These are phyloP conservation scores for Addax nasomaculatus DNA, from an alignment of 2,113 vertebrate species.

Conservation along the genomic window DNA sequence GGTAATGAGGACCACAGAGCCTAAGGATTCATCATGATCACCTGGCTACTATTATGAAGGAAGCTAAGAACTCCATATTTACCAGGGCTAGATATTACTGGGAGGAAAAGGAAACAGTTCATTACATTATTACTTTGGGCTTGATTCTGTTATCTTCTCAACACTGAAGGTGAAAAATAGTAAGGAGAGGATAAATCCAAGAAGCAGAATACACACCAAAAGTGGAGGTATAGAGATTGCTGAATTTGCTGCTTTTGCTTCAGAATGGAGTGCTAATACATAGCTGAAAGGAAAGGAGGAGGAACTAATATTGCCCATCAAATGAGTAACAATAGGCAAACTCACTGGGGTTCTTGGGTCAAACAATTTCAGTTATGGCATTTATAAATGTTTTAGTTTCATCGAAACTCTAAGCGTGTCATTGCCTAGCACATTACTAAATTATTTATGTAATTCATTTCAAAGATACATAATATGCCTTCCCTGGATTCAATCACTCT, in stretches of 20 bases:
- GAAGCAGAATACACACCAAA: background rate
- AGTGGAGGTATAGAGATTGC: background rate
- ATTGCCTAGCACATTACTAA: background rate
- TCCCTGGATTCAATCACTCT: background rate
- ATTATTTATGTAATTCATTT: conserved; percentile 37
- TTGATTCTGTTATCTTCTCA: background rate
- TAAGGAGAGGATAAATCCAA: background rate
- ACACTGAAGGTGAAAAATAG: background rate
- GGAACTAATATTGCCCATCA: background rate
- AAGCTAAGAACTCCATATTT: background rate
- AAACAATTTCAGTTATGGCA: background rate
- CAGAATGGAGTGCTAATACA: background rate
- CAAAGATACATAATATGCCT: background rate
- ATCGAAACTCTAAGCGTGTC: background rate
- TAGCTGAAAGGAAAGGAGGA: background rate
- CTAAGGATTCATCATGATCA: background rate
- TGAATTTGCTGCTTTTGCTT: background rate
- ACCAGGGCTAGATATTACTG: background rate
- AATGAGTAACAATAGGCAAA: background rate
- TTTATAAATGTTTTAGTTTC: conserved; percentile 26
- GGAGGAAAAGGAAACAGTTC: background rate
- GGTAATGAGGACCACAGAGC: background rate
- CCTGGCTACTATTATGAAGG: background rate
- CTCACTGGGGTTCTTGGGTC: background rate
- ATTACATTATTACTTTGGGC: background rate